Evolutionary conservation across 2,888 invertebrate genomes (phyloP).

Genomic region (Caenorhabditis macrosperma): DNA sequence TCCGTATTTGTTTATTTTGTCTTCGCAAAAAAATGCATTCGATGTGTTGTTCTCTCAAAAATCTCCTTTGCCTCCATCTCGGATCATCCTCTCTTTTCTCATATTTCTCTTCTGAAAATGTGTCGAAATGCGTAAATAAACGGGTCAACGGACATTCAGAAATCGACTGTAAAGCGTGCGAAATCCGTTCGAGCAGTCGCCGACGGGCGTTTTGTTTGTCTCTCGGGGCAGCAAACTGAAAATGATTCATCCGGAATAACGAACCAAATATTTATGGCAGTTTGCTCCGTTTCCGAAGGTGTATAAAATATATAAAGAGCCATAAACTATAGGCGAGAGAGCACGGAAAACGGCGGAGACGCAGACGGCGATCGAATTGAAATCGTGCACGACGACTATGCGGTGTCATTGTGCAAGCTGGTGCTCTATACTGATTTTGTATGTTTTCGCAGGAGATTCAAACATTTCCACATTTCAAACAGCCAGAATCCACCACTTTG

Average conservation of each 20-base stretch:
- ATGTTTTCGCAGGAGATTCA: not conserved
- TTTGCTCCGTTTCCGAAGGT: conserved; percentile 30
- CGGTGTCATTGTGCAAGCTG: not conserved
- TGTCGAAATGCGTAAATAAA: conserved; percentile 4
- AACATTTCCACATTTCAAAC: too few relatives aligned
- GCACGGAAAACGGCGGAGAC: conserved; percentile 1
- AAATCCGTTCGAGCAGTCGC: not conserved
- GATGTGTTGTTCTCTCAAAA: too few relatives aligned
- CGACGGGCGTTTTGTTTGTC: conserved; percentile 17
- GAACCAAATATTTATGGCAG: conserved; percentile 48
- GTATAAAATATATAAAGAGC: conserved; percentile 27
- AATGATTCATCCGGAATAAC: conserved; percentile 35
- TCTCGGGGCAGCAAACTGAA: conserved; percentile 10
- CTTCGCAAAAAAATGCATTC: too few relatives aligned
- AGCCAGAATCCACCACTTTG: too few relatives aligned
- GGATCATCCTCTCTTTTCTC: too few relatives aligned
- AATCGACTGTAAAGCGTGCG: conserved; percentile 36
- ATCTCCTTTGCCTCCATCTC: too few relatives aligned
- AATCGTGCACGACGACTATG: conserved; percentile 11
- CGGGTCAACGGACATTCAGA: not conserved
- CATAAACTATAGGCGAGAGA: conserved; percentile 35
- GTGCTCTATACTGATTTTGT: not conserved
- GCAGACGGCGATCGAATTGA: not conserved
- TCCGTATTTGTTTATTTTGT: too few relatives aligned
- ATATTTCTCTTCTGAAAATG: not conserved